A percentile compares a stretch with the other conserved stretches of the same genome.
phyloP scores from a whole-genome alignment of 1,140 invertebrate species.

The Brachionus manjavacas region DNA sequence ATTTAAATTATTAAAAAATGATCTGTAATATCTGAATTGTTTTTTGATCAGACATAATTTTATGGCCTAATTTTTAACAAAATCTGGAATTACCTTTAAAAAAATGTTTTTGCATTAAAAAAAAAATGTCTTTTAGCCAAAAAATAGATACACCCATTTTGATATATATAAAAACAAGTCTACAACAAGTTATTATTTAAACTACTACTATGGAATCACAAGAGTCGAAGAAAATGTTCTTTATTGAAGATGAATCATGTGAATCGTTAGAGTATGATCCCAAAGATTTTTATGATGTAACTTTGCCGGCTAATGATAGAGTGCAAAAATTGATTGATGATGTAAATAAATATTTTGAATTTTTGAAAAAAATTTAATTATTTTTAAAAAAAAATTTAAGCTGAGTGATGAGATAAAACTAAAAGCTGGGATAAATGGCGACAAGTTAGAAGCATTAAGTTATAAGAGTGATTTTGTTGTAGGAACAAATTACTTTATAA shows the following conservation, averaged over 20 bases:
- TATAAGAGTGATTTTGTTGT: constrained; percentile 31
- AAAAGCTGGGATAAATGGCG: background rate
- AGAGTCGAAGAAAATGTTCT: background rate
- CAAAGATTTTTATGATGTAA: background rate
- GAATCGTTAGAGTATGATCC: background rate
- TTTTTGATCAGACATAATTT: background rate
- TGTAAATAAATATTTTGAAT: background rate
- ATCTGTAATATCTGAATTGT: too few species aligned
- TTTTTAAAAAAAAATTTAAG: background rate
- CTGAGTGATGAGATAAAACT: background rate
- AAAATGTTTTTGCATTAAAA: background rate
- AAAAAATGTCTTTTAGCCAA: background rate
- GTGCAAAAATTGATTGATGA: constrained; percentile 23
- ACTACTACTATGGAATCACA: background rate
- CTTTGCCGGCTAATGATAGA: background rate
- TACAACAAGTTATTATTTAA: too few species aligned
- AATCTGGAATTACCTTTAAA: background rate
- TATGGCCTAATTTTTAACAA: background rate
- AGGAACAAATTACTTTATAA: constrained; percentile 35
- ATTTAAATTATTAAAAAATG: too few species aligned
- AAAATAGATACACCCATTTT: background rate
- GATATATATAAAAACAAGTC: background rate
- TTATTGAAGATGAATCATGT: background rate
- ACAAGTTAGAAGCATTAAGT: background rate
- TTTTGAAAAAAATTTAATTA: background rate